Evolutionary conservation across 1,140 invertebrate species (phyloP).

Genomic region (Archivesica marissinica): DNA sequence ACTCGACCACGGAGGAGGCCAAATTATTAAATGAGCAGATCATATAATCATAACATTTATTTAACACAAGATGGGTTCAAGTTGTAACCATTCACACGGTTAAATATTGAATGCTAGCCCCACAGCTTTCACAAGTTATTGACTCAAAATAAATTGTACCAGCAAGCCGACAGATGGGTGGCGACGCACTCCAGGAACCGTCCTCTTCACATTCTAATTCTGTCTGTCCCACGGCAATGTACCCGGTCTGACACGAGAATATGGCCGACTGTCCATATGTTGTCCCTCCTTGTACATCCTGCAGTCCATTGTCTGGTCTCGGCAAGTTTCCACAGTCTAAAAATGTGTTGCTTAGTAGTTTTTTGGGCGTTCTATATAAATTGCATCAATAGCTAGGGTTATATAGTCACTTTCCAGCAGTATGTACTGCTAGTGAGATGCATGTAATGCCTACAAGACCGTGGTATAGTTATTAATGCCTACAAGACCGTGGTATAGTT

Average conservation of each 20-base stretch:
- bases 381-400: no score
- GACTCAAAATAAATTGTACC: no score
- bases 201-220: background rate
- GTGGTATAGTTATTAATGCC: no score
- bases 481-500: no score
- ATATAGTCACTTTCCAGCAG: no score
- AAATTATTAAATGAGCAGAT: no score
- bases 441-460: no score
- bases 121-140: no score
- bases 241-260: slow-evolving; percentile 38
- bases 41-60: background rate
- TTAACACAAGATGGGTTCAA: background rate
- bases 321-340: slow-evolving; percentile 30
- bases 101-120: background rate
- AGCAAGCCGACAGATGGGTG: slow-evolving; percentile 15
- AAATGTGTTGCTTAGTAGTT: no score
- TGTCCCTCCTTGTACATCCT: background rate
- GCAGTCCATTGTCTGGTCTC: background rate
- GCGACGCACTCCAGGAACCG: background rate
- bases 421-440: no score
- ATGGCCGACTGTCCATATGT: slow-evolving; percentile 27
- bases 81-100: background rate
- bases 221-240: background rate
- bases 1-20: no score
- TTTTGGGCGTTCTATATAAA: no score